Evolutionary conservation across 2,797 vertebrate genomes (phyloP), one percentile per base, ranked within the genome.

Genomic region (Oryzias sinensis): DNA sequence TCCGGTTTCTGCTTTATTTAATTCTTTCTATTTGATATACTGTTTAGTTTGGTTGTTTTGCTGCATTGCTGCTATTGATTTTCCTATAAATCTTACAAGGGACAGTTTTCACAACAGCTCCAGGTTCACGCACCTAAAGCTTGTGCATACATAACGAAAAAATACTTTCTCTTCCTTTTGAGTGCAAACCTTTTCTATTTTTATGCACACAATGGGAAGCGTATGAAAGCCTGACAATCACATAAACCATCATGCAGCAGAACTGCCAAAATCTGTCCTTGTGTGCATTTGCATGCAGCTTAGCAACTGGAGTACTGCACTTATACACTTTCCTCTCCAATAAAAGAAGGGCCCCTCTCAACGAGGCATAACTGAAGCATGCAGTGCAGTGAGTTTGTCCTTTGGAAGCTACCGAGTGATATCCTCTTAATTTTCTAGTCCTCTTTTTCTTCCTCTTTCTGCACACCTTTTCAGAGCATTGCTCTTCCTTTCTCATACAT

Each of bases 401-500:
- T 24, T 5, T 6, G 61, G 72, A 65, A 72, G 24, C 33, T 56
- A 37, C 65, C 50, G 58, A 20, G 14, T 37, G 52, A 14, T 56
- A 56, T 62, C 43, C 44, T 43, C 53, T 58, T 27, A 2, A 49
- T 53, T 40, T 40, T 46, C 18, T 42, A 14, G 27, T 42, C 43
- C 16, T 11, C 57, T 3, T 51, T 17, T 49, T 51, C 42, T 46
- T 62, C 53, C 16, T 45, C 49, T 55, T 52, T 57, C 15, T 45
- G 60, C 65, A 43, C 59, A 33, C 65, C 51, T 59, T 65, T 49
- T 64, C 51, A 49, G 25, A 77, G 71, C 47, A 55, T 46, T n/a
- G 43, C 27, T 25, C 56, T 57, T 67, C 49, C 56, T 57, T 49
- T 65, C 80, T 90, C 86, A 86, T 90, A 72, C 70, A 89, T 89